phyloP scores from a whole-genome alignment of 2,113 vertebrate genomes.

The Vulpes vulpes region DNA sequence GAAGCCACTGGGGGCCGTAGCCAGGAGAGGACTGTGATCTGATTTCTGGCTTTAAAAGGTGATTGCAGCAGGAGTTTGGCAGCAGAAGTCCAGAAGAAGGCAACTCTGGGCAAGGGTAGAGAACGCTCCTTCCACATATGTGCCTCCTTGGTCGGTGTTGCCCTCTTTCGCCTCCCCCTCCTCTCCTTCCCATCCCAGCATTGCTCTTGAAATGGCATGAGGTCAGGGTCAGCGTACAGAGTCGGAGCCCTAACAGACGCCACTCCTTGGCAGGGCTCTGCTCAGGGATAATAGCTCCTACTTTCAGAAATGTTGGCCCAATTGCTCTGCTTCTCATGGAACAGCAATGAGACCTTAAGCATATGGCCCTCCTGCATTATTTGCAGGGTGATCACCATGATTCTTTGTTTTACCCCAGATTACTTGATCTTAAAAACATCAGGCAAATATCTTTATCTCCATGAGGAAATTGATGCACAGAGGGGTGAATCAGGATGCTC shows the following conservation, averaged over 20 bases:
- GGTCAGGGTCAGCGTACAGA: background rate
- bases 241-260: background rate
- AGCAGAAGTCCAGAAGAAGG: background rate
- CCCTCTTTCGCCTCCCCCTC: background rate
- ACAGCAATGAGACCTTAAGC: background rate
- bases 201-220: background rate
- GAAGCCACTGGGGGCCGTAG: background rate
- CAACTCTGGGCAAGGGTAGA: background rate
- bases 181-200: background rate
- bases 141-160: rapidly evolving
- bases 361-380: background rate
- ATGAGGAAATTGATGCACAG: background rate
- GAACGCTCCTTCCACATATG: rapidly evolving
- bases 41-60: background rate
- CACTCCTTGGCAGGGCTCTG: background rate
- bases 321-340: background rate
- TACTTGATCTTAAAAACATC: slow-evolving; percentile 1
- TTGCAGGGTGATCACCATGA: background rate
- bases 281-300: background rate
- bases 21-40: background rate
- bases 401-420: no score
- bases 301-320: background rate
- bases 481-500: background rate
- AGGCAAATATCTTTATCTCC: background rate
- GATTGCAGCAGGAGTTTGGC: background rate